A percentile compares a stretch with the other conserved stretches of the same genome.
These are phyloP conservation scores for Lasioglossum villosulum DNA, from an alignment of 2,888 invertebrate genomes.

Conservation along the genomic window DNA sequence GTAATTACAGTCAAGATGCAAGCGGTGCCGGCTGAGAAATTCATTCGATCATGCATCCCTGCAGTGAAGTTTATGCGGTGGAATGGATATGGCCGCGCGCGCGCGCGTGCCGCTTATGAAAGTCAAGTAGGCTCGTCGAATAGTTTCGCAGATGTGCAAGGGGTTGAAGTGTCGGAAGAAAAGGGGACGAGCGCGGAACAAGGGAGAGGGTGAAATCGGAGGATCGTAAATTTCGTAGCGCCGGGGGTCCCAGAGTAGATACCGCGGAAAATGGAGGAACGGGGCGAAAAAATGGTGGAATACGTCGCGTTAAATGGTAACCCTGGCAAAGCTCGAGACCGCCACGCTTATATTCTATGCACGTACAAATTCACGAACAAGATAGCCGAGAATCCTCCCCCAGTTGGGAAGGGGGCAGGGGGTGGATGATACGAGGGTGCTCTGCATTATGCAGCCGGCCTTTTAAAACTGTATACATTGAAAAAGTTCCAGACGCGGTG, in stretches of 20 bases:
- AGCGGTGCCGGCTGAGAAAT: conserved; percentile 20
- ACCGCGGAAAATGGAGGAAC: background rate
- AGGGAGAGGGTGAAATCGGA: conserved; percentile 24
- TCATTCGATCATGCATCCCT: conserved; percentile 5
- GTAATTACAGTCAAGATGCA: background rate
- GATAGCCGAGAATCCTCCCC: conserved; percentile 51
- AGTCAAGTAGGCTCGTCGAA: conserved; percentile 57
- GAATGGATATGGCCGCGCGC: conserved; percentile 26
- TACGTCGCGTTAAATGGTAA: conserved; percentile 62
- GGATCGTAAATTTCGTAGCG: conserved; percentile 55
- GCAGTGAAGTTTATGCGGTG: background rate
- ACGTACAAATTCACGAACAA: conserved; percentile 74
- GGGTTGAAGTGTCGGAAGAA: background rate
- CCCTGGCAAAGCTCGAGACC: conserved; percentile 44
- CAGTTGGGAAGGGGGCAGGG: background rate
- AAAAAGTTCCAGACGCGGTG: conserved; percentile 72
- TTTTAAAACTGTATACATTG: conserved; percentile 76
- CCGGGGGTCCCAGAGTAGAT: conserved; percentile 32
- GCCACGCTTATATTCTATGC: conserved; percentile 60
- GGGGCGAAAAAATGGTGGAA: conserved; percentile 44
- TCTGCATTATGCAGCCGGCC: conserved; percentile 75
- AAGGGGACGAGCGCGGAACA: background rate
- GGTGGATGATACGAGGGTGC: conserved; percentile 51
- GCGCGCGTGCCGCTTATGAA: conserved; percentile 59
- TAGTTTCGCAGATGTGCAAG: conserved; percentile 16